Evolutionary conservation across 2,888 invertebrate species (phyloP).

Genomic region (Pandemis corylana): DNA sequence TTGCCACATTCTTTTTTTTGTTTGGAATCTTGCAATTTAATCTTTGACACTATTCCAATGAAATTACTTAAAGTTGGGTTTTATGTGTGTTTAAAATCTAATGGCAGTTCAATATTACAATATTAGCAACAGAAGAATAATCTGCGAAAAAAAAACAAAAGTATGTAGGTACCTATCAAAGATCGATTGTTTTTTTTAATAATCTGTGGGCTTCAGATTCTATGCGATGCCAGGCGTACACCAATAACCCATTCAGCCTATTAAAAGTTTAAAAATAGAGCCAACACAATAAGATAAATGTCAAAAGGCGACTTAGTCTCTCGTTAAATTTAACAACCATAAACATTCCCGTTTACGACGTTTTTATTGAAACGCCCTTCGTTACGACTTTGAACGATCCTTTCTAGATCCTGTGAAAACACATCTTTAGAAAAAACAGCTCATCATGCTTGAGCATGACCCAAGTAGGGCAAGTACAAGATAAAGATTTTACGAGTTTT

Average conservation of each 20-base stretch:
- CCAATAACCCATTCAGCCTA: background rate
- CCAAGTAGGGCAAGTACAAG: background rate
- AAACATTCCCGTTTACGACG: slow-evolving; percentile 24
- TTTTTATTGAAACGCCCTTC: slow-evolving; percentile 31
- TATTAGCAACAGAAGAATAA: too few relatives aligned
- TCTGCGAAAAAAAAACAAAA: too few relatives aligned
- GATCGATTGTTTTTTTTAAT: background rate
- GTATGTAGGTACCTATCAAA: background rate
- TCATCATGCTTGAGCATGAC: background rate
- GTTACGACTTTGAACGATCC: slow-evolving; percentile 19
- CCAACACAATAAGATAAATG: slow-evolving; percentile 19
- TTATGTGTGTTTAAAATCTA: too few relatives aligned
- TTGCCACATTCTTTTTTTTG: too few relatives aligned
- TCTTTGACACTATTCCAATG: too few relatives aligned
- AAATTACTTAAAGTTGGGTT: too few relatives aligned
- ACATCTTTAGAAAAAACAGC: background rate
- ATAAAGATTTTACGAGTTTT: background rate
- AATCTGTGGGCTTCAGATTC: too few relatives aligned
- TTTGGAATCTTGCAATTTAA: too few relatives aligned
- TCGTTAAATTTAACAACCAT: slow-evolving; percentile 31
- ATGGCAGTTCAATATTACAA: too few relatives aligned
- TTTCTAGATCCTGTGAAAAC: background rate
- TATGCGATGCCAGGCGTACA: background rate
- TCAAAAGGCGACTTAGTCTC: slow-evolving; percentile 18
- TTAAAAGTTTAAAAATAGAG: slow-evolving; percentile 15